Base-by-base conservation (phyloP, 2,888 invertebrate species). In the Pristionchus arcanus region DNA sequence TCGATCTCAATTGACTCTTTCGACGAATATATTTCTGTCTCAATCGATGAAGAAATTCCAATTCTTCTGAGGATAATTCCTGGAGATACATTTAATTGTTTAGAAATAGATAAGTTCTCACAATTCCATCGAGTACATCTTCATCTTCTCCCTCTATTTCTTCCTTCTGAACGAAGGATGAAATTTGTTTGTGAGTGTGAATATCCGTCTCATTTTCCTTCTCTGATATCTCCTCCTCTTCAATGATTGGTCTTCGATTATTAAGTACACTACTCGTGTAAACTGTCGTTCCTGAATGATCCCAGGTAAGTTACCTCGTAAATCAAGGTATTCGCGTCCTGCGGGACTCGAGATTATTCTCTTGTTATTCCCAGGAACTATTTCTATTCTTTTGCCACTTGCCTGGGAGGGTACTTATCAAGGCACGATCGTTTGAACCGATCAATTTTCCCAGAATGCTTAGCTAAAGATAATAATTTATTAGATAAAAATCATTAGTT, bases 171-270 rank as follows among this genome's bases (percentile, higher is more conserved):
- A 53, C 19, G 4, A 81, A 81, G 15, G n/a, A 49, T 7, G 81
- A n/a, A 5, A 13, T 25, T 42, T 7, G 34, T 42, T 77, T 37
- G 1, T 21, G 25, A 59, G n/a, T 59, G 59, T 49, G 42, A 49
- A 49, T 49, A 9, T 49, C 7, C 3, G 42, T 49, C 9, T 49
- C 42, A 49, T 49, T 49, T 34, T 59, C 49, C 55, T 66, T 31
- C 53, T 87, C 87, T 68, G 34, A 49, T 83, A 19, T 49, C 49
- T 87, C 87, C 42, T 66, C 68, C 5, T 68, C 84, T 85, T 59
- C 59, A 1, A 37, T 5, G 16, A 59, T 87, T 28, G 28, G 28
- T n/a, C 7, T 7, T 87, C 87, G 85, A 49, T 37, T 86, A 34
- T 63, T 86, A 13, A 11, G 28, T 2, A 83, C 28, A 19, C 59